phyloP scores from a whole-genome alignment of 2,888 invertebrate genomes.

The Nomada flava region DNA sequence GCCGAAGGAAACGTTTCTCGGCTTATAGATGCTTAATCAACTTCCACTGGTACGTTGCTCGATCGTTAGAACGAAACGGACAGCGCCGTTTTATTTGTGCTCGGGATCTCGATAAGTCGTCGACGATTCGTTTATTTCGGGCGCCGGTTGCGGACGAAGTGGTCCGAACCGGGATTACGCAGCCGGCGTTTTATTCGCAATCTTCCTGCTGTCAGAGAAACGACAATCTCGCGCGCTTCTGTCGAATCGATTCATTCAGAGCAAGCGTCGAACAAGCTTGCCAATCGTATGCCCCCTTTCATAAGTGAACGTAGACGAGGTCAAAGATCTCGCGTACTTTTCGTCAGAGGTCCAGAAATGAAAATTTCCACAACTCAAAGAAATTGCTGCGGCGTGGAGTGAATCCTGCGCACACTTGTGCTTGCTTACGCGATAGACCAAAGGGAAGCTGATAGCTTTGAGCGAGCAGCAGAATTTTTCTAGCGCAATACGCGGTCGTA shows the following conservation, averaged over 20 bases:
- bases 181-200: conserved; percentile 47
- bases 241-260: conserved; percentile 17
- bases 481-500: too few relatives aligned
- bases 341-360: background rate
- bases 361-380: conserved; percentile 5
- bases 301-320: conserved; percentile 2
- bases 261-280: background rate
- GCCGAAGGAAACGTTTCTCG: background rate
- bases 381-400: too few relatives aligned
- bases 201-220: background rate
- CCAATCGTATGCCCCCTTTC: conserved; percentile 8
- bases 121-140: conserved; percentile 74
- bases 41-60: background rate
- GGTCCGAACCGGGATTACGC: conserved; percentile 58
- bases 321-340: conserved; percentile 10
- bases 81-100: conserved; percentile 69
- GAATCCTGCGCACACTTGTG: too few relatives aligned
- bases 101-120: conserved; percentile 65
- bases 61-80: conserved; percentile 15
- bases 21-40: background rate
- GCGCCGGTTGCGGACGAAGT: conserved; percentile 55
- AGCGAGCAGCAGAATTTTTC: too few relatives aligned
- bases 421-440: too few relatives aligned
- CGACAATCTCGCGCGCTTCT: background rate
- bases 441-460: too few relatives aligned